Evolutionary conservation across 1,140 invertebrate genomes (phyloP).

Genomic region (Monomorium pharaonis): DNA sequence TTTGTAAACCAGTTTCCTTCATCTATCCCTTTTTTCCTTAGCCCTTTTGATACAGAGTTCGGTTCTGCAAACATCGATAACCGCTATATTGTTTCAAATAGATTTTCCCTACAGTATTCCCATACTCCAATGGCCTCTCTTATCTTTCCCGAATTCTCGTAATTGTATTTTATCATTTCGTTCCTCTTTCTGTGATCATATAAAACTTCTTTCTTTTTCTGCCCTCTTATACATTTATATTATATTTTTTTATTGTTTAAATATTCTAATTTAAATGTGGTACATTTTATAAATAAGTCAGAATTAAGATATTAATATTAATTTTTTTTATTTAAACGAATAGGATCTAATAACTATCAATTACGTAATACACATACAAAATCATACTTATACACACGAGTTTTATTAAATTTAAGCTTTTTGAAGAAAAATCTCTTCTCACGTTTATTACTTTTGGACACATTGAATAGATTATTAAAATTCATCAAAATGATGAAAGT

Average conservation of each 20-base stretch:
- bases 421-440: background rate
- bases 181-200: background rate
- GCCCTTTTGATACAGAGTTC: background rate
- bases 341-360: background rate
- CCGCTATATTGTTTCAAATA: background rate
- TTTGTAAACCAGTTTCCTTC: background rate
- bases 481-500: no score
- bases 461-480: no score
- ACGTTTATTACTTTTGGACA: no score
- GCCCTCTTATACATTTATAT: background rate
- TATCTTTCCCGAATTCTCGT: background rate
- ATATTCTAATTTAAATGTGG: background rate
- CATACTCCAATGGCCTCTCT: background rate
- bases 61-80: slow-evolving; percentile 21
- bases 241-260: background rate
- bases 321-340: background rate
- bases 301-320: background rate
- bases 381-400: background rate
- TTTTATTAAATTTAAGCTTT: background rate
- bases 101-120: background rate
- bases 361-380: background rate
- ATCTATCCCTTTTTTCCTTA: background rate
- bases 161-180: background rate
- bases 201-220: background rate
- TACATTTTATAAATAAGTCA: background rate